Conservation (phyloP, 1,140 invertebrate species). For the Drosophila mojavensis region DNA sequence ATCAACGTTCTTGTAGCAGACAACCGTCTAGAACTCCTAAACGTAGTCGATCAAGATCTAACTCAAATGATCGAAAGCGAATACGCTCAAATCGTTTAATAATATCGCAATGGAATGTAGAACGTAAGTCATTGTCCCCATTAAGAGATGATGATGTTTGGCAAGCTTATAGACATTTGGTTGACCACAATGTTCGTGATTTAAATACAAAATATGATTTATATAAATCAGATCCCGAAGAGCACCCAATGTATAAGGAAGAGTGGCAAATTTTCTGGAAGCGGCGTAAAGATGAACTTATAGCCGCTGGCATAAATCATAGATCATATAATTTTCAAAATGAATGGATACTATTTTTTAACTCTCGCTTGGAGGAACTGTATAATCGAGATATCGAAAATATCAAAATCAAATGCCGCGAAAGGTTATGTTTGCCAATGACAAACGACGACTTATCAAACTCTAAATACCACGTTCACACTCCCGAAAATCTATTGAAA, state of each 20-base stretch:
- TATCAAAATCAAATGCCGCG: conserved; percentile 81
- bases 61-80: conserved; percentile 33
- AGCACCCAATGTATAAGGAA: conserved; percentile 91
- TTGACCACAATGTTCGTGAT: conserved; percentile 66
- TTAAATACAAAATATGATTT: conserved; percentile 55
- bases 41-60: conserved; percentile 50
- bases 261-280: conserved; percentile 94
- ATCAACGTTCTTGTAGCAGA: conserved; percentile 16
- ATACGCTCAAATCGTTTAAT: conserved; percentile 14
- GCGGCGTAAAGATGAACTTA: conserved; percentile 71
- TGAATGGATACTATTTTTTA: conserved; percentile 93
- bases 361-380: conserved; percentile 89
- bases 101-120: conserved; percentile 44
- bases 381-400: conserved; percentile 85
- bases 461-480: conserved; percentile 65
- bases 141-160: conserved; percentile 67
- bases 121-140: conserved; percentile 66
- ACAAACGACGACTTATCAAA: conserved; percentile 55
- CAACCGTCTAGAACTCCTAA: conserved; percentile 28
- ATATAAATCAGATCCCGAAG: conserved; percentile 88
- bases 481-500: neutral
- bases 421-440: conserved; percentile 68
- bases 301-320: conserved; percentile 87
- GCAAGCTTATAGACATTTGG: conserved; percentile 76
- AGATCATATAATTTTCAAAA: conserved; percentile 92